Base-by-base conservation (phyloP, 2,888 invertebrate genomes). In the Rhogogaster chlorosoma region DNA sequence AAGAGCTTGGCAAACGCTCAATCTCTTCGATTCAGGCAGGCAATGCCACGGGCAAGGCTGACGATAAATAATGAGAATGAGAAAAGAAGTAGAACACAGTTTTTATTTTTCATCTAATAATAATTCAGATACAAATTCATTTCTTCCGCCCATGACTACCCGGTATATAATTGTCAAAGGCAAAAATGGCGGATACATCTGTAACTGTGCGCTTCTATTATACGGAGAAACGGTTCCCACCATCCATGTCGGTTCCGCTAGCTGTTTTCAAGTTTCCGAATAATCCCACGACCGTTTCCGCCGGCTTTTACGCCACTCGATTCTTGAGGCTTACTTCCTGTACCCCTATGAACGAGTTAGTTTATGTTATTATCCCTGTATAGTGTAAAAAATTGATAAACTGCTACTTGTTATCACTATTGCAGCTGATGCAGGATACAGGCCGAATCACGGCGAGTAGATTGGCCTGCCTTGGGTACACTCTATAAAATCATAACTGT, bases 211-310 rank as follows among this genome's bases (percentile, higher is more conserved):
- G 32, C 42, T 73, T 73, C 42, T 22, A 29, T 73, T 22, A 26
- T 15, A 38, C 71, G 71, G 22, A 73, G 71, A 42, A 73, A 4
- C 75, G 75, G 45, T 77, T 77, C 75, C 75, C 75, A 77, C 49
- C 75, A 77, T 77, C 53, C 75, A 78, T 78, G 78, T 78, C 78
- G 57, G 78, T 78, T 78, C 78, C 78, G 78, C 78, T 78, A 57
- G 78, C 78, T 86, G 84, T 89, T 89, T 90, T 87, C 87, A 87
- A 86, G 87, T 86, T 87, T 86, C 86, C 87, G 61, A 67, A 85
- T 85, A 87, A 84, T 89, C 88, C 89, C 89, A 89, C 90, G 89
- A 85, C 77, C 86, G 87, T 89, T 90, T 90, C 90, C 90, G 89
- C 89, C 53, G 10, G 42, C 10, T 42, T 73, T 42, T 42, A 53